Evolutionary conservation across 2,113 vertebrate genomes (phyloP), one percentile per base, ranked within the genome.

Genomic region (Strix uralensis): DNA sequence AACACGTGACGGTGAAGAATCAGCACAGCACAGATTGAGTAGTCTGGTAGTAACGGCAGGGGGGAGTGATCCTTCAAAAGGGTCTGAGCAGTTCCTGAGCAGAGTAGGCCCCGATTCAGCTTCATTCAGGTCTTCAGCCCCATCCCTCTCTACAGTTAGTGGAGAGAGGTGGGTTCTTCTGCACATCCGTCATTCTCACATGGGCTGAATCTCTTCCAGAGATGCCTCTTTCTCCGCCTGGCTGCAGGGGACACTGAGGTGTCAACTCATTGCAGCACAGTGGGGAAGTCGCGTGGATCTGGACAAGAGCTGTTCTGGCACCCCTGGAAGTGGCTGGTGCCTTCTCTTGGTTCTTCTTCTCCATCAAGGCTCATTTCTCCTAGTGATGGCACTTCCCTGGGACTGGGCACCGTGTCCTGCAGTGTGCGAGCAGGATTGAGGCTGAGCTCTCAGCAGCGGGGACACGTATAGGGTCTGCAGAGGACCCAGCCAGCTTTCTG

Each of bases 211-310:
- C 69, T 73, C 73, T 63, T 67, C 66, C 74, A 90, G 57, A 70
- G 71, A 22, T 75, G 40, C 29, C 42, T 85, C 15, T 70, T 71
- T 47, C 13, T 80, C 4, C 25, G 13, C 13, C 25, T 55, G 57
- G 16, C 36, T 77, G 23, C 54, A 69, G 54, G 25, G 30, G 15
- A 79, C 46, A 11, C 22, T 59, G 62, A 40, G 34, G 21, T 82
- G 58, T 22, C n/a, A 40, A 2, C 16, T 78, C 58, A 7, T 40
- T 52, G 34, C 61, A 86, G 25, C 58, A 15, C 15, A 32, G n/a
- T 10, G 14, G 15, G 10, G 23, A 67, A n/a, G 9, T 55, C 8
- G 2, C 0, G 0, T 38, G 71, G 61, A 44, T 63, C n/a, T 74
- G 15, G 30, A 4, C 2, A 5, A 52, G 66, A 90, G 74, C 44